These are phyloP conservation scores for Callipepla californica DNA, from an alignment of 2,113 vertebrate genomes.

Conservation along the genomic window DNA sequence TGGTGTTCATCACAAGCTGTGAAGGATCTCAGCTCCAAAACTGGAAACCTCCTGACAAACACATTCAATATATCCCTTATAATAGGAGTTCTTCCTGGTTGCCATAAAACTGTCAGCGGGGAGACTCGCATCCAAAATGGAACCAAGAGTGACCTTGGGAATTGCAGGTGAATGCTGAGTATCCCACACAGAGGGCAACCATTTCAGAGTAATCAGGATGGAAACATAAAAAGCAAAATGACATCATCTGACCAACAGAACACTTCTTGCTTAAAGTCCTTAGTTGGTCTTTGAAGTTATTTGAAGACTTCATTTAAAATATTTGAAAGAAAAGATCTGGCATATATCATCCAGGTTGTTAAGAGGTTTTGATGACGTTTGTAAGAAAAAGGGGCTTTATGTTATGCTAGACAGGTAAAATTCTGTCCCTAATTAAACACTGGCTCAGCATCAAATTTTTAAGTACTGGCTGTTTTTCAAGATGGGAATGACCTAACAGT, in stretches of 20 bases:
- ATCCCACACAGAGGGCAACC: not conserved
- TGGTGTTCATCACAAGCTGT: constrained; percentile 37
- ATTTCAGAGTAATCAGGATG: not conserved
- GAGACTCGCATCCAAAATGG: constrained; percentile 2
- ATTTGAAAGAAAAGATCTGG: not conserved
- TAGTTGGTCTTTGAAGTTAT: not conserved
- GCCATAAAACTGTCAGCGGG: not conserved
- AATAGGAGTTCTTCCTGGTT: constrained; percentile 1
- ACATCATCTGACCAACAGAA: not conserved
- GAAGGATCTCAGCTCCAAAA: constrained; percentile 22
- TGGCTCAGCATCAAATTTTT: not conserved
- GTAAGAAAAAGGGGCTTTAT: not conserved
- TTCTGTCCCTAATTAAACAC: not conserved
- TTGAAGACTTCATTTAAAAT: not conserved
- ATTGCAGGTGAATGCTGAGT: not conserved
- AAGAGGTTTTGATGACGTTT: not conserved
- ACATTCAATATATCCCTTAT: constrained; percentile 19
- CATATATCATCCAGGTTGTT: not conserved
- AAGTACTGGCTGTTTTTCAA: not conserved
- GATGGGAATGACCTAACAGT: not conserved
- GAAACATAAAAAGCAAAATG: constrained; percentile 22
- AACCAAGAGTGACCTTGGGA: not conserved
- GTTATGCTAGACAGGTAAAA: not conserved
- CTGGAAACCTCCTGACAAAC: constrained; percentile 34
- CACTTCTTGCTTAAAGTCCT: not conserved